Percentiles rank a stretch among this genome's conserved stretches.
Conservation (phyloP, 2,797 vertebrate species). For the Hippoglossus hippoglossus region DNA sequence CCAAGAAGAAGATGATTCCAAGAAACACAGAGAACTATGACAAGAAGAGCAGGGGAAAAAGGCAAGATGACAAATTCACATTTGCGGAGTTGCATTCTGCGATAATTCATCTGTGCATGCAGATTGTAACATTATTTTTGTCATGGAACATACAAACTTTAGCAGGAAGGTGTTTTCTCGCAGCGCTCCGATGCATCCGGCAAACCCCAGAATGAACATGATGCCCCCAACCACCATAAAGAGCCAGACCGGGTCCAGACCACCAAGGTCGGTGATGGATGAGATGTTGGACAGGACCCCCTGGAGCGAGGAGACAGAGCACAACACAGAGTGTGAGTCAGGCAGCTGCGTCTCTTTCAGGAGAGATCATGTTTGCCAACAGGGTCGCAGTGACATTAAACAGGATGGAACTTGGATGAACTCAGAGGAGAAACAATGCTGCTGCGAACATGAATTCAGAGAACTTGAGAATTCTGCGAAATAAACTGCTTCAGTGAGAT, state of each 20-base stretch:
- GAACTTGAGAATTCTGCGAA: not conserved
- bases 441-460: not conserved
- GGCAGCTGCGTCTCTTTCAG: not conserved
- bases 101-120: not conserved
- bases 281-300: constrained; percentile 98
- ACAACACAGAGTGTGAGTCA: not conserved
- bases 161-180: constrained; percentile 96
- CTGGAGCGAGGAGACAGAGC: constrained; percentile 72
- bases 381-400: not conserved
- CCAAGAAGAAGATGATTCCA: constrained; percentile 98
- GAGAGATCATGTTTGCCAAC: not conserved
- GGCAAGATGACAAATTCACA: not conserved
- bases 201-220: constrained; percentile 98
- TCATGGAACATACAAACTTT: constrained; percentile 92
- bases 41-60: not conserved
- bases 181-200: constrained; percentile 96
- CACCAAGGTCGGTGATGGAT: constrained; percentile 96
- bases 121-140: not conserved
- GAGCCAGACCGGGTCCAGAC: constrained; percentile 97
- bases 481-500: not conserved
- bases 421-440: not conserved
- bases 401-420: not conserved
- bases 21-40: constrained; percentile 95
- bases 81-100: not conserved
- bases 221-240: constrained; percentile 97